Percentiles rank a stretch among this genome's conserved stretches.
phyloP scores from a whole-genome alignment of 2,113 vertebrate species.

The Todiramphus chloris region DNA sequence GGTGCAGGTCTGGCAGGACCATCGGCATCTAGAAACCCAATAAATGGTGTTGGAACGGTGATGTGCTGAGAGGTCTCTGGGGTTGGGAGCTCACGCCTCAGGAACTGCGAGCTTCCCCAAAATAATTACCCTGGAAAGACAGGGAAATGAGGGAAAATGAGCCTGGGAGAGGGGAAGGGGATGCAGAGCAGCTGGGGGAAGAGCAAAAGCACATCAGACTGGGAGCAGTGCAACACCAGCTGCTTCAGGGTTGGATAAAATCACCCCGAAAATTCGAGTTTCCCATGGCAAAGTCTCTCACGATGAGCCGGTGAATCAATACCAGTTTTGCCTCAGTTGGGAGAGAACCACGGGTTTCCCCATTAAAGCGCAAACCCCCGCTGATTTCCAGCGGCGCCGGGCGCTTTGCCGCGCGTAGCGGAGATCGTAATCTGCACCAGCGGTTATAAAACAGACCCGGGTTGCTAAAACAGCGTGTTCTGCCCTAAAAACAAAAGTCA shows the following conservation, averaged over 20 bases:
- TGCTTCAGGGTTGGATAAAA: not conserved
- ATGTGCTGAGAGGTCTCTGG: rapidly evolving
- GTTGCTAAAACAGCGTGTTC: not conserved
- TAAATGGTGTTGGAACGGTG: not conserved
- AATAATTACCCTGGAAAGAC: not conserved
- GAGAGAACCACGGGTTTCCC: not conserved
- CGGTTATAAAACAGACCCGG: not conserved
- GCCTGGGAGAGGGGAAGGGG: not conserved
- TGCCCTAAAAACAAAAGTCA: not conserved
- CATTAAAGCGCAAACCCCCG: not conserved
- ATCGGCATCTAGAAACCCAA: not conserved
- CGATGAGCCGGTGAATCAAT: not conserved
- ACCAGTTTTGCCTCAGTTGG: rapidly evolving
- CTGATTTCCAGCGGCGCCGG: rapidly evolving
- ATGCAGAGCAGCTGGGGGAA: not conserved
- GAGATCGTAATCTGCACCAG: rapidly evolving
- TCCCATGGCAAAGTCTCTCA: not conserved
- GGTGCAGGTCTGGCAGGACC: rapidly evolving
- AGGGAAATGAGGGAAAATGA: not conserved
- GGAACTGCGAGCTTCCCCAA: not conserved
- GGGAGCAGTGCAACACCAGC: not conserved
- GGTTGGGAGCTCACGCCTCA: not conserved
- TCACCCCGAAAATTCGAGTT: not conserved
- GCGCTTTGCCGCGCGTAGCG: not conserved
- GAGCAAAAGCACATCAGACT: rapidly evolving